phyloP scores from a whole-genome alignment of 2,797 vertebrate species.

The Rhincodon typus region DNA sequence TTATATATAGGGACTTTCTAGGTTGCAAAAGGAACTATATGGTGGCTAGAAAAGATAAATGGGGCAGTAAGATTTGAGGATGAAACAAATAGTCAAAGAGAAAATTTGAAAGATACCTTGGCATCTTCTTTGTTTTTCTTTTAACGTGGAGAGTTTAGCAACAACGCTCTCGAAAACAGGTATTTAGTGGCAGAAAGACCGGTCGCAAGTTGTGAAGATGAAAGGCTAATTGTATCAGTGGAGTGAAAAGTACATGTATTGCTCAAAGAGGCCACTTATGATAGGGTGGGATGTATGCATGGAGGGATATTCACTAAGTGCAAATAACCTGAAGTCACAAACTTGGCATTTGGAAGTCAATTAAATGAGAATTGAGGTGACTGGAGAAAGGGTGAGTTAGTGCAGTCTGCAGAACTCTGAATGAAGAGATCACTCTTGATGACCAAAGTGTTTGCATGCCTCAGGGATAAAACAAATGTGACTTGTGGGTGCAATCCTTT shows the following conservation, averaged over 20 bases:
- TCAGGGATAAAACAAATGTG: neutral
- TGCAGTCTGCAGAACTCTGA: too few species aligned
- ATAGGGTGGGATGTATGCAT: neutral
- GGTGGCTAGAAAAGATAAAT: neutral
- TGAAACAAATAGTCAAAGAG: neutral
- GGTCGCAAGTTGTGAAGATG: neutral
- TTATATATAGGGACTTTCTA: neutral
- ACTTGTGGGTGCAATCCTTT: neutral
- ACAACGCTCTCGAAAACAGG: neutral
- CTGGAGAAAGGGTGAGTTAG: neutral
- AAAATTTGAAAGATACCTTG: neutral
- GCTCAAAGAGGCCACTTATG: neutral
- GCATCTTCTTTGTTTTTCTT: too few species aligned
- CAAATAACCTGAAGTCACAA: neutral
- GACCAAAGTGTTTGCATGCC: neutral
- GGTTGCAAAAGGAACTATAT: neutral
- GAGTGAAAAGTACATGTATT: neutral
- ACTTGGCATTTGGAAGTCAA: neutral
- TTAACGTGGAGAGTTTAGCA: neutral
- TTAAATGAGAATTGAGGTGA: neutral
- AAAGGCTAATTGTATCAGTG: neutral
- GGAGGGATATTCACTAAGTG: neutral
- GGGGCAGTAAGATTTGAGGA: neutral
- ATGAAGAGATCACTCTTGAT: neutral
- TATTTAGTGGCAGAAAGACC: neutral